These are phyloP conservation scores for Drosophila virilis DNA, from an alignment of 1,140 invertebrate genomes.

Conservation along the genomic window DNA sequence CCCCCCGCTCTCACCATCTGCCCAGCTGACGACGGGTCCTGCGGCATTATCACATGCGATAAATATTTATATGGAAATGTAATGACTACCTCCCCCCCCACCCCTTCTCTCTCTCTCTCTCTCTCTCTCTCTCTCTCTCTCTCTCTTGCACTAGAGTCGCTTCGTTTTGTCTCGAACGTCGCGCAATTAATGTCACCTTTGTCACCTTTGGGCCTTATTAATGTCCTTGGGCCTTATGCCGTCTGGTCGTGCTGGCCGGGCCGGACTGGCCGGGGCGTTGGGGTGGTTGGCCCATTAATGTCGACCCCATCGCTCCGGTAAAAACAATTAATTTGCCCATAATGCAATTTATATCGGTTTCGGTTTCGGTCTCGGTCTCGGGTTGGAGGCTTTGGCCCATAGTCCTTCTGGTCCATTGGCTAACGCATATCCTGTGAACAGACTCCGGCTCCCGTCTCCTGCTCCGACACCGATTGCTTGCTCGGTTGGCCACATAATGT, in stretches of 20 bases:
- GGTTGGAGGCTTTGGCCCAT: neutral
- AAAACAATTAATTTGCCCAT: conserved; percentile 81
- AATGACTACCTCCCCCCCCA: conserved; percentile 51
- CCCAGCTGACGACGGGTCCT: neutral
- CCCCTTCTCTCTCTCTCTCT: neutral
- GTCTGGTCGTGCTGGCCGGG: neutral
- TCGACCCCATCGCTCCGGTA: conserved; percentile 51
- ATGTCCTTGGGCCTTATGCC: conserved; percentile 63
- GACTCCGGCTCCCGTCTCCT: neutral
- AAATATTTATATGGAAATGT: conserved; percentile 82
- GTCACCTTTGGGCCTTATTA: conserved; percentile 82
- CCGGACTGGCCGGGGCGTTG: neutral
- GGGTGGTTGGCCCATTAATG: conserved; percentile 64
- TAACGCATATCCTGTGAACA: conserved; percentile 19
- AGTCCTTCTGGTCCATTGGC: conserved; percentile 11
- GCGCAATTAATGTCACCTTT: conserved; percentile 81
- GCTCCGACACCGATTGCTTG: conserved; percentile 28
- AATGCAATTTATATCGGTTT: conserved; percentile 82
- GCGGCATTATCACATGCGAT: conserved; percentile 77
- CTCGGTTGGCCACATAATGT: conserved; percentile 65
- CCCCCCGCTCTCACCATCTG: neutral
- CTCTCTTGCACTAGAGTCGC: neutral
- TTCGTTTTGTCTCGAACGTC: conserved; percentile 27
- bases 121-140: neutral
- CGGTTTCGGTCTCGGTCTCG: conserved; percentile 30